Base-by-base conservation (phyloP, 2,888 invertebrate genomes). In the Gastrophysa polygoni region DNA sequence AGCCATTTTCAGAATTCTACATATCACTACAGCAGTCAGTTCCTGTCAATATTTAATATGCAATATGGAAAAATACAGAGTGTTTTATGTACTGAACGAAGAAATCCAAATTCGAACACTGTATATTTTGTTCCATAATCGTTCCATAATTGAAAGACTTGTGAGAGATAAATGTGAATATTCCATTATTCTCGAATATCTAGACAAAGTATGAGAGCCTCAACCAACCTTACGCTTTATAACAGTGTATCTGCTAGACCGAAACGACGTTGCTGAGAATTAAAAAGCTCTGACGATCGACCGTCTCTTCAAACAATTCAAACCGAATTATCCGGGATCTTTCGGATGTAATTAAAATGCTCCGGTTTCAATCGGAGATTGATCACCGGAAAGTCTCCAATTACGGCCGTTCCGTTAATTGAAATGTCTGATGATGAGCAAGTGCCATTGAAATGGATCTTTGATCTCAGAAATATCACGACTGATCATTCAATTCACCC, bases 231-330 rank as follows among this genome's bases (percentile, higher is more conserved):
- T n/a, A n/a, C 8, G 32, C 4, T 32, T 32, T 11, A 11, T 32
- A 8, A 32, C 14, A n/a, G 14, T 38, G 14, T 38, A 64, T 64
- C 66, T 56, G 69, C 58, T 63, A 61, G 59, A 63, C 52, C 61
- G 64, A 59, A 57, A 68, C 66, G 68, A 68, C 70, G 68, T 74
- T 74, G 75, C 73, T 74, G 76, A 74, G 74, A 75, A 75, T 73
- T 71, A 69, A 71, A 71, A 74, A 72, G 64, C 72, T 72, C 65
- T 60, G 54, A 51, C 56, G 47, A 49, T 63, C 51, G 56, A 59
- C 49, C 59, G 51, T 48, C 56, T 34, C 52, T 43, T 46, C 59
- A 47, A 57, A 65, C 63, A 57, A 56, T 44, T 46, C 59, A 47
- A 57, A 65, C 63, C 59, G 58, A 59, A 64, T 63, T 16, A 54